Evolutionary conservation across 2,797 vertebrate species (phyloP), one percentile per base, ranked within the genome.

Genomic region (Staurois parvus): DNA sequence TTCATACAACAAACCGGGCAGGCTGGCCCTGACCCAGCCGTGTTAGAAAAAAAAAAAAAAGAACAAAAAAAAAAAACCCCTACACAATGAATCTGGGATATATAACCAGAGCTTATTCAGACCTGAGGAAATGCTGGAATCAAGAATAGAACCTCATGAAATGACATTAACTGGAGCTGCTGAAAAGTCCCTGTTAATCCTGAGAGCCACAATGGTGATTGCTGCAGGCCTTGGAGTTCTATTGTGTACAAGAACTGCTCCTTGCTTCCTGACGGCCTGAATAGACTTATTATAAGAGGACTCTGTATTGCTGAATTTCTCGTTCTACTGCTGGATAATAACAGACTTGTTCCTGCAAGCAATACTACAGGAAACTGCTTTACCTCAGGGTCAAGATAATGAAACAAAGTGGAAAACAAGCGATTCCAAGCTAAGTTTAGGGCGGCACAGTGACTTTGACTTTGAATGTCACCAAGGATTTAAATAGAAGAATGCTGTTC

Each of bases 281-380:
- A 83, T 74, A 83, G 72, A 75, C 81, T 75, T 74, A 64, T 83
- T 83, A 75, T 74, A 52, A 74, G 72, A 66, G 28, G 40, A 42
- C 59, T 67, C 72, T 67, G 66, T 83, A 67, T 75, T 74, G 72
- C 70, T 74, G 81, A 75, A 83, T 75, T 83, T 83, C 81, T 83
- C 64, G 34, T 75, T 74, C 70, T 83, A 72, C 81, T 75, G 70
- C 81, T 34, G 81, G 81, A 83, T 75, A 83, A 83, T 83, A 74
- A 75, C 70, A 75, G 81, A 83, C 70, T 83, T 83, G 81, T 83
- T 83, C 40, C 81, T 83, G 81, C 81, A 83, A 83, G 81, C 72
- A 83, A 83, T 74, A 83, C 59, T 83, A 37, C 62, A 74, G 56
- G 81, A 83, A 83, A 83, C 69, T 75, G 70, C 81, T 32, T 83